Percentiles rank a stretch among this genome's conserved stretches.
Conservation (phyloP, 2,113 vertebrate species). For the Pollimyrus isidori region DNA sequence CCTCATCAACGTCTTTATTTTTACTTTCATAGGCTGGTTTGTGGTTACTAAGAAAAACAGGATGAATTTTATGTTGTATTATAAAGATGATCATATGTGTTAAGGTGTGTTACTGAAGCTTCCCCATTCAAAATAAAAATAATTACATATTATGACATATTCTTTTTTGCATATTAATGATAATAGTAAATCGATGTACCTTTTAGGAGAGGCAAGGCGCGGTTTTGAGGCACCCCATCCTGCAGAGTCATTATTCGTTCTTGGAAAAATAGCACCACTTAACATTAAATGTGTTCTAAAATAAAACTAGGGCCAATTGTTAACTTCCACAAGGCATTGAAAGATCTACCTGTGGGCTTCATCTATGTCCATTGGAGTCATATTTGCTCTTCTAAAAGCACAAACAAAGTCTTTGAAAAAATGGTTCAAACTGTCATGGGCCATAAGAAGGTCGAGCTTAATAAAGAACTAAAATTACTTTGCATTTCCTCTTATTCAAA, state of each 20-base stretch:
- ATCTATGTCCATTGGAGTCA: neutral
- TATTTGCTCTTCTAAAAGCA: neutral
- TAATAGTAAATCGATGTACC: neutral
- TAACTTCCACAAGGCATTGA: neutral
- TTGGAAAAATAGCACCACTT: neutral
- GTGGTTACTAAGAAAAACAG: neutral
- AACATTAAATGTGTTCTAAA: neutral
- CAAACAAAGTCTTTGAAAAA: neutral
- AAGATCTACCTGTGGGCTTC: neutral
- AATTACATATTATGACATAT: too few relatives aligned
- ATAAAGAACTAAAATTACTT: neutral
- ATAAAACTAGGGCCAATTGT: neutral
- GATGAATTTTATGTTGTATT: neutral
- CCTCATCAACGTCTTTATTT: neutral
- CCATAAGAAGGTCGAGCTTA: too few relatives aligned
- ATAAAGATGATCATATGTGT: neutral
- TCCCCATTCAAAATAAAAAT: neutral
- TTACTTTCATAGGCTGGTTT: neutral
- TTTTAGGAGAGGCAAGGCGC: neutral
- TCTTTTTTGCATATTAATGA: neutral
- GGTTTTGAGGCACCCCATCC: neutral
- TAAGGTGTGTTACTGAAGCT: neutral
- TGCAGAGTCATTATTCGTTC: neutral
- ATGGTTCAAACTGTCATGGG: neutral
- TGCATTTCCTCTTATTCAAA: neutral